Base-by-base conservation (phyloP, 2,113 vertebrate species). In the Regulus satrapa region DNA sequence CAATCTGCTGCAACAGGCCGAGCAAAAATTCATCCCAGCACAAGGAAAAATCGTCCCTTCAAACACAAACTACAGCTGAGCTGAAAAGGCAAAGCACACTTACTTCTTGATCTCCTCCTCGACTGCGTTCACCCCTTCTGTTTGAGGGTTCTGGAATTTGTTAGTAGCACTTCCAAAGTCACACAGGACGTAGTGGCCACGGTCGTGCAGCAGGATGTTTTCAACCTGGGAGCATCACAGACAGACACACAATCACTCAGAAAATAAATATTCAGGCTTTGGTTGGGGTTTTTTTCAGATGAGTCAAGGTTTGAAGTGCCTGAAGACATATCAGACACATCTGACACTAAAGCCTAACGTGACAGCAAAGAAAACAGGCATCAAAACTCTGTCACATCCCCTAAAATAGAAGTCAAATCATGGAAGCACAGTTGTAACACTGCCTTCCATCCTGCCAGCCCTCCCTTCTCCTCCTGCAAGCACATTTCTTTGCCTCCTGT, bases 61-160 rank as follows among this genome's bases (percentile, higher is more conserved):
- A 40, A 75, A 85, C 0, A 28, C 19, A 26, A 56, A 18, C 31
- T 8, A 2, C 3, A 41, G 12, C 59, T 0, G 0, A 71, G 56
- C 1, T 54, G 67, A 32, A 45, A 38, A 48, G 38, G 55, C 40
- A 75, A 43, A 75, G n/a, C 49, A 23, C 59, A 73, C 99, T 97
- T 78, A 99, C 99, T 99, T 99, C 96, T 99, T 99, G 87, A 99
- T 99, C 97, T 99, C 99, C 91, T 99, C 99, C 95, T 99, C 99
- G 5, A 99, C 98, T 0, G 97, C 97, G 5, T 98, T 98, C 55
- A 99, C 99, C 21, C 99, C 99, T 83, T 99, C 99, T 19, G 97
- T 97, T 32, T 99, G 99, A 55, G 99, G 99, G 94, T 99, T 99
- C 98, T 99, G 99, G 94, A 99, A 99, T 89, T 95, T 98, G 97